phyloP scores from a whole-genome alignment of 2,797 vertebrate genomes.

The Picus viridis region DNA sequence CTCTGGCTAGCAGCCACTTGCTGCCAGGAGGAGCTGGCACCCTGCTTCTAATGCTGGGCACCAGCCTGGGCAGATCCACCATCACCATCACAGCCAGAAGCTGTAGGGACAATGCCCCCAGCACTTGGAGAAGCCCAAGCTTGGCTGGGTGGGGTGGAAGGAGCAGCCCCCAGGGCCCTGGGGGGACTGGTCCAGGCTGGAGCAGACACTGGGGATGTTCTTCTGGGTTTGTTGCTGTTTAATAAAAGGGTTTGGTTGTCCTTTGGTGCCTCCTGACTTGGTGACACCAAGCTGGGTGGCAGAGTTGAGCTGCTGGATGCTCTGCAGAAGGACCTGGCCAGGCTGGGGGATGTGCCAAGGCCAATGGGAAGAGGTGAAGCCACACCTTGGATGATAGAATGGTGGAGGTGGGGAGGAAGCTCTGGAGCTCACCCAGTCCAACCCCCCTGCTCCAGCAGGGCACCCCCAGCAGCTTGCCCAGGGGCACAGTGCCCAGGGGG shows the following conservation, averaged over 20 bases:
- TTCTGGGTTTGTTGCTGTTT: background rate
- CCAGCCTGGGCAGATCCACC: background rate
- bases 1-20: slow-evolving; percentile 35
- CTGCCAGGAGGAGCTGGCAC: background rate
- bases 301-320: background rate
- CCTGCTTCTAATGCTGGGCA: slow-evolving; percentile 7
- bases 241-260: slow-evolving; percentile 21
- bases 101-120: background rate
- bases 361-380: background rate
- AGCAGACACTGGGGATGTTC: background rate
- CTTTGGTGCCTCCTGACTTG: background rate
- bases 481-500: no score
- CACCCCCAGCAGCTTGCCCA: no score
- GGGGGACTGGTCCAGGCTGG: background rate
- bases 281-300: background rate
- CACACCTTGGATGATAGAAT: no score
- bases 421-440: no score
- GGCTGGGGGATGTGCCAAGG: background rate
- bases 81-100: background rate
- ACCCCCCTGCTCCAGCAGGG: no score
- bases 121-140: background rate
- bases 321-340: background rate
- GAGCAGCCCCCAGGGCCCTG: background rate
- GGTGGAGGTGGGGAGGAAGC: no score
- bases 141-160: background rate